phyloP scores from a whole-genome alignment of 2,113 vertebrate genomes.

The Carassius carassius region DNA sequence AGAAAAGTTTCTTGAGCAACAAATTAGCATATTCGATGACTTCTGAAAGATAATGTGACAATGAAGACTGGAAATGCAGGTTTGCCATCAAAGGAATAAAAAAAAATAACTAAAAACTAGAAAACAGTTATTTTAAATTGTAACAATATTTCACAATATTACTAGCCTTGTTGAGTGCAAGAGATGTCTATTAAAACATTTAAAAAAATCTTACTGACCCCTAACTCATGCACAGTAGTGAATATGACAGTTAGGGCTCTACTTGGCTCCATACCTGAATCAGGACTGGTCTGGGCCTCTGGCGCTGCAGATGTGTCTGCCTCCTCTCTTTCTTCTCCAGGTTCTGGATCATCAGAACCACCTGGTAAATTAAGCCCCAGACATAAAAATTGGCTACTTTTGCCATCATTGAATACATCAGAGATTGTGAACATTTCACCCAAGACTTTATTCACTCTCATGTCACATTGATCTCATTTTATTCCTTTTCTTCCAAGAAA shows the following conservation, averaged over 20 bases:
- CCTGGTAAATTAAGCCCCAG: conserved; percentile 53
- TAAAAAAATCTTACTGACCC: background rate
- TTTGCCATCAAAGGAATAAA: background rate
- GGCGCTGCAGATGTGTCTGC: conserved; percentile 60
- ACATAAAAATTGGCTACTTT: background rate
- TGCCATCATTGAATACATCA: background rate
- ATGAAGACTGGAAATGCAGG: background rate
- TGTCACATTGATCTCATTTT: no score
- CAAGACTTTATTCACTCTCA: background rate
- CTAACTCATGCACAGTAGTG: background rate
- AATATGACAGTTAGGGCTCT: background rate
- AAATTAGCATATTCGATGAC: background rate
- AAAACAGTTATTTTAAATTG: background rate
- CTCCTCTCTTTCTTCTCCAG: conserved; percentile 63
- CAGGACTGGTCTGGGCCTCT: conserved; percentile 59
- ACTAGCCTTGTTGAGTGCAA: no score
- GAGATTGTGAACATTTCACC: background rate
- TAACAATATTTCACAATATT: no score
- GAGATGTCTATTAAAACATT: no score
- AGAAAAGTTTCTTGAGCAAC: background rate
- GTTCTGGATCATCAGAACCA: conserved; percentile 68
- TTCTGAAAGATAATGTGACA: background rate
- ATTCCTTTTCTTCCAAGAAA: no score
- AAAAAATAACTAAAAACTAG: background rate
- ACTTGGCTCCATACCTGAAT: conserved; percentile 60